Evolutionary conservation across 2,888 invertebrate species (phyloP).

Genomic region (Dryobotodes eremita): DNA sequence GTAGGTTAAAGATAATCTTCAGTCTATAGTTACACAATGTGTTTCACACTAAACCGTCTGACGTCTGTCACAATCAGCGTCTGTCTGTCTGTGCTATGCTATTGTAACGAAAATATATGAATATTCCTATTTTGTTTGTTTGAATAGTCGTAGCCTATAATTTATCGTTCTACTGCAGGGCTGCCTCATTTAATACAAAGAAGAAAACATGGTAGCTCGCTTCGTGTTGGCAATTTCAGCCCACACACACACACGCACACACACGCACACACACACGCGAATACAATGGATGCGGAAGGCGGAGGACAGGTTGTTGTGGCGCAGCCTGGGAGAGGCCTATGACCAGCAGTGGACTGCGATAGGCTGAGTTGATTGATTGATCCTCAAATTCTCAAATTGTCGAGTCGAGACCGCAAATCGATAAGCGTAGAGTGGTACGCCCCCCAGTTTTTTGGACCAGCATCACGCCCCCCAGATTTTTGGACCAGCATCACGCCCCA

Average conservation of each 20-base stretch:
- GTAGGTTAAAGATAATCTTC: slow-evolving; percentile 45
- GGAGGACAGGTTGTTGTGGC: no score
- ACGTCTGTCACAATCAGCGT: slow-evolving; percentile 47
- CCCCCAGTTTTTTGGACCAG: not conserved
- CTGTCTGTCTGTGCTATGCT: slow-evolving; percentile 28
- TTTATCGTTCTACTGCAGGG: not conserved
- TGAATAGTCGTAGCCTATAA: not conserved
- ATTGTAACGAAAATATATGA: slow-evolving; percentile 22
- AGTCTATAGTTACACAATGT: slow-evolving; percentile 33
- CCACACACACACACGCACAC: no score
- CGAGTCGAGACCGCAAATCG: not conserved
- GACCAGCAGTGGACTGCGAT: no score
- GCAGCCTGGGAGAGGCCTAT: no score
- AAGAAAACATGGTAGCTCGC: not conserved
- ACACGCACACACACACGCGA: no score
- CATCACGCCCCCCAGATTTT: no score
- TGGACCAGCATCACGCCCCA: not conserved
- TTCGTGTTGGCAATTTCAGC: not conserved
- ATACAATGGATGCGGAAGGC: no score
- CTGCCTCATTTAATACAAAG: not conserved
- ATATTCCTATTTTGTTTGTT: slow-evolving; percentile 11
- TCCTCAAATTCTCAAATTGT: not conserved
- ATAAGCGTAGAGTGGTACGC: not conserved
- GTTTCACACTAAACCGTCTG: slow-evolving; percentile 3
- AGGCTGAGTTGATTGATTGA: no score